Conservation (phyloP, 2,113 vertebrate genomes). For the Brachyhypopomus occidentalis region DNA sequence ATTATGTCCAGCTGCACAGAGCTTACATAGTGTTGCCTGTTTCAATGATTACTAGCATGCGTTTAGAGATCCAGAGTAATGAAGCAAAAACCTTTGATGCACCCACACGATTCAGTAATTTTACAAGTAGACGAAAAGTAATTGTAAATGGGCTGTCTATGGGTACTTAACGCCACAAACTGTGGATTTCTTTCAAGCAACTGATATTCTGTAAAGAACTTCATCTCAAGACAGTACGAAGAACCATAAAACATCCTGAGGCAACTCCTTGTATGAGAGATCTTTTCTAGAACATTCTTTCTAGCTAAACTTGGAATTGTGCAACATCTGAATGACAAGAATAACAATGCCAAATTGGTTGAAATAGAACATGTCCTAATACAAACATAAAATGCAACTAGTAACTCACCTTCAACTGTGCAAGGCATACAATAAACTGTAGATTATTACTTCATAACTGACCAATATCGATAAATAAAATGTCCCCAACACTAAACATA, state of each 20-base stretch:
- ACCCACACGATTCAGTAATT: not conserved
- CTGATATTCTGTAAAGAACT: not conserved
- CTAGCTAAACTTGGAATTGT: not conserved
- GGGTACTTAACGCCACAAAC: no score
- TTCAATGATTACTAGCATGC: not conserved
- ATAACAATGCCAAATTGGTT: not conserved
- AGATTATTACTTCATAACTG: slow-evolving; percentile 26
- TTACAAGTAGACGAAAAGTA: not conserved
- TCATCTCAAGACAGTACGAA: not conserved
- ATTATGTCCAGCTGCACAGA: not conserved
- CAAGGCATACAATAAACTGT: slow-evolving; percentile 12
- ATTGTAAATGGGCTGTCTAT: not conserved
- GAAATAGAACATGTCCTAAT: no score
- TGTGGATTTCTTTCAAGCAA: not conserved
- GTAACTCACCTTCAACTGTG: slow-evolving; percentile 2
- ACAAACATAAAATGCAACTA: not conserved
- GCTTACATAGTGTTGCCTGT: not conserved
- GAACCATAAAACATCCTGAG: not conserved
- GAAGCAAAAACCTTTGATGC: not conserved
- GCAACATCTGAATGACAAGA: not conserved
- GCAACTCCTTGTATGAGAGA: not conserved
- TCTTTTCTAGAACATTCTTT: not conserved
- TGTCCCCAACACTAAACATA: slow-evolving; percentile 14
- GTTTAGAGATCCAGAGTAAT: not conserved
- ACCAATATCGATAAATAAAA: slow-evolving; percentile 30